These are phyloP conservation scores for Podarcis cretensis DNA, from an alignment of 2,113 vertebrate genomes.

Conservation along the genomic window DNA sequence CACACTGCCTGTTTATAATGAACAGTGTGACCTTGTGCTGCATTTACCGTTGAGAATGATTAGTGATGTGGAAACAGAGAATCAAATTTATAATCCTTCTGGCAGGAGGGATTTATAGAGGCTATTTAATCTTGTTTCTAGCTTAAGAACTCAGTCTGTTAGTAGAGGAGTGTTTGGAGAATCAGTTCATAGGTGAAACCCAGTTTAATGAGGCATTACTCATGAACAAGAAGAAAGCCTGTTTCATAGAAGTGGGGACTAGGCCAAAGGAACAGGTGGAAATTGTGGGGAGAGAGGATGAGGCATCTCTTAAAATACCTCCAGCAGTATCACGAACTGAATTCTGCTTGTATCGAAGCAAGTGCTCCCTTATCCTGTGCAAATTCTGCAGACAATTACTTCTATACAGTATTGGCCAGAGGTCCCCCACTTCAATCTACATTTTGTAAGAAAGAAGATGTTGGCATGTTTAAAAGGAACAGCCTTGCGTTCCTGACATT, in stretches of 20 bases:
- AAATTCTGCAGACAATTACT: neutral
- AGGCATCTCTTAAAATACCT: neutral
- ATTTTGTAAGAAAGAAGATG: too few relatives aligned
- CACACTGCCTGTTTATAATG: neutral
- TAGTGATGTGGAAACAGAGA: slow-evolving; percentile 31
- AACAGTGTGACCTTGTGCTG: neutral
- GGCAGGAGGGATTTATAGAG: slow-evolving; percentile 31
- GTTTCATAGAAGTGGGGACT: neutral
- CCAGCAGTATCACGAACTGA: neutral
- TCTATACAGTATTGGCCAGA: neutral
- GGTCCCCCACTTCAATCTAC: too few relatives aligned
- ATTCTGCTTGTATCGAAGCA: neutral
- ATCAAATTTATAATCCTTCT: slow-evolving; percentile 38
- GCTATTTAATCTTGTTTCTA: slow-evolving; percentile 48
- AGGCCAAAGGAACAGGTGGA: neutral
- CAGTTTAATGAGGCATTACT: slow-evolving; percentile 20
- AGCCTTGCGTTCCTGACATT: too few relatives aligned
- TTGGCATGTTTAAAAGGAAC: too few relatives aligned
- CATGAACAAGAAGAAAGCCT: slow-evolving; percentile 17
- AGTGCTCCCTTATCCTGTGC: neutral
- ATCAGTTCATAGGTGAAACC: slow-evolving; percentile 23
- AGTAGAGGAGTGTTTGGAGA: slow-evolving; percentile 12
- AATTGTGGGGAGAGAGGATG: neutral
- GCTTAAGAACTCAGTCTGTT: slow-evolving; percentile 9
- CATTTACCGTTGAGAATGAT: slow-evolving; percentile 24